Evolutionary conservation across 2,797 vertebrate species (phyloP).

Genomic region (Rhadinocentrus ornatus): DNA sequence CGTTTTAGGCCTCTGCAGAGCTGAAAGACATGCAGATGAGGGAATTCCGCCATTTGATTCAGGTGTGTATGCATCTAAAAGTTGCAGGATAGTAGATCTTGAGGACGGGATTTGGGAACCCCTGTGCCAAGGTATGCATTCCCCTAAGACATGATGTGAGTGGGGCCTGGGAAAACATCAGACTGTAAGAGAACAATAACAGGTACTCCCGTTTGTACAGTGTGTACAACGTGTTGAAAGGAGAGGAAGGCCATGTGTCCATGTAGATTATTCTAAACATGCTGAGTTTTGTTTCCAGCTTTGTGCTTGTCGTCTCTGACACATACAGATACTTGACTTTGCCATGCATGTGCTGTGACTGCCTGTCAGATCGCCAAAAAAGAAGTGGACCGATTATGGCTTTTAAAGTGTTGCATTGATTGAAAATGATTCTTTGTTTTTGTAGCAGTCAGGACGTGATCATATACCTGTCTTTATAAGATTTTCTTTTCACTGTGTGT

Average conservation of each 20-base stretch:
- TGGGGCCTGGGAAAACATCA: slow-evolving; percentile 19
- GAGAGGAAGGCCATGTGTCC: slow-evolving; percentile 53
- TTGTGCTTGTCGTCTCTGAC: slow-evolving; percentile 38
- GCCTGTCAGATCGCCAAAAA: slow-evolving; percentile 54
- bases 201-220: slow-evolving; percentile 21
- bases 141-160: slow-evolving; percentile 39
- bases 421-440: slow-evolving; percentile 64
- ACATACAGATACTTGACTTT: slow-evolving; percentile 52
- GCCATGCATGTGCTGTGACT: slow-evolving; percentile 38
- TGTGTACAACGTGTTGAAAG: slow-evolving; percentile 54
- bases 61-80: too few relatives aligned
- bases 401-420: slow-evolving; percentile 63
- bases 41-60: too few relatives aligned
- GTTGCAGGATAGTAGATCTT: too few relatives aligned
- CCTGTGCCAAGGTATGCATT: slow-evolving; percentile 52
- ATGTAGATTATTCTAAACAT: slow-evolving; percentile 33
- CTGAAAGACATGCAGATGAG: too few relatives aligned
- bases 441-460: slow-evolving; percentile 46
- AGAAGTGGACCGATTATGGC: slow-evolving; percentile 50
- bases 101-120: too few relatives aligned
- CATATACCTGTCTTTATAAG: slow-evolving; percentile 55
- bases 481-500: slow-evolving; percentile 41
- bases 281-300: slow-evolving; percentile 40
- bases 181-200: slow-evolving; percentile 28
- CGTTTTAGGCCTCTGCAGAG: too few relatives aligned